Percentiles rank a stretch among this genome's conserved stretches.
Conservation (phyloP, 2,888 invertebrate species). For the Adelphocoris suturalis region DNA sequence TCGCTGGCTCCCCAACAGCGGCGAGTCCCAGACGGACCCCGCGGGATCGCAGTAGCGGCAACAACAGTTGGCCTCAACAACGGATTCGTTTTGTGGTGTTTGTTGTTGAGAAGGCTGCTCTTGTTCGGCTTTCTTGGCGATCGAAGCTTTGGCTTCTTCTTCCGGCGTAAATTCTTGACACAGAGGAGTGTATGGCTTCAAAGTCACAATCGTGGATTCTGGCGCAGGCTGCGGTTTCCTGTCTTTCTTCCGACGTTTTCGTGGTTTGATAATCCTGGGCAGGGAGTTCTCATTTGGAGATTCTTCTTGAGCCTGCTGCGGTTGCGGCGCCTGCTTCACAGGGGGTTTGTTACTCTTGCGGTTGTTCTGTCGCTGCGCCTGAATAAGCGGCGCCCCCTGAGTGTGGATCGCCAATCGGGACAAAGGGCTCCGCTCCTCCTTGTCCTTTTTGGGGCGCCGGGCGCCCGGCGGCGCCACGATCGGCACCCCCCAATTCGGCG, state of each 20-base stretch:
- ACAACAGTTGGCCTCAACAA: conserved; percentile 81
- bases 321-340: conserved; percentile 54
- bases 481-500: conserved; percentile 81
- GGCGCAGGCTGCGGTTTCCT: conserved; percentile 82
- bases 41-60: conserved; percentile 88
- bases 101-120: conserved; percentile 66
- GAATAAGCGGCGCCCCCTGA: conserved; percentile 90
- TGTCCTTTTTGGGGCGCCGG: conserved; percentile 78
- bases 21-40: conserved; percentile 86
- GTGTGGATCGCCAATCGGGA: conserved; percentile 90
- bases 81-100: conserved; percentile 66
- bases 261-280: conserved; percentile 93
- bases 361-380: conserved; percentile 82
- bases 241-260: conserved; percentile 94
- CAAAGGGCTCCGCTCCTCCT: conserved; percentile 80
- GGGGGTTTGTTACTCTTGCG: conserved; percentile 73
- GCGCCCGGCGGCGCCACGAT: conserved; percentile 84
- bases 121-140: neutral
- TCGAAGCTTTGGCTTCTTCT: conserved; percentile 50
- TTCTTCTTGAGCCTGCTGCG: conserved; percentile 77
- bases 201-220: conserved; percentile 77
- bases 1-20: conserved; percentile 79
- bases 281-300: conserved; percentile 87
- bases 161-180: conserved; percentile 67
- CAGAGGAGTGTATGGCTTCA: conserved; percentile 80